Evolutionary conservation across 1,140 invertebrate species (phyloP).

Genomic region (Drosophila pallidifrons): DNA sequence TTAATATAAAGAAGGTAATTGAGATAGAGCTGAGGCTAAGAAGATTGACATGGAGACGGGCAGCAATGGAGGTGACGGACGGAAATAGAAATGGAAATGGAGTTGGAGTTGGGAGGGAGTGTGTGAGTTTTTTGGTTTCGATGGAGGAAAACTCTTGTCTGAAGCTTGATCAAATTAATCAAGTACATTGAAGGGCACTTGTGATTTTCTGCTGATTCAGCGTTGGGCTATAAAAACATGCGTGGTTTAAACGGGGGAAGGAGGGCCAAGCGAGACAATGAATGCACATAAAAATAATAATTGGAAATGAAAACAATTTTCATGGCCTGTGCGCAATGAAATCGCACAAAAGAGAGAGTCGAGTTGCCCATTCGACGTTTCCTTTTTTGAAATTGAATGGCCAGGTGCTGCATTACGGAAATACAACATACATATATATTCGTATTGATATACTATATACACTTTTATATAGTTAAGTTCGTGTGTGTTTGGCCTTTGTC

Average conservation of each 20-base stretch:
- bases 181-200: slow-evolving; percentile 66
- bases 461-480: neutral
- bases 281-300: slow-evolving; percentile 83
- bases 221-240: slow-evolving; percentile 70
- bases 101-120: neutral
- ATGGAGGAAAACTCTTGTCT: slow-evolving; percentile 11
- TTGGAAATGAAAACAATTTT: slow-evolving; percentile 82
- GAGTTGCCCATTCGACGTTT: too few relatives aligned
- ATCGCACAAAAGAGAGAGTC: slow-evolving; percentile 51
- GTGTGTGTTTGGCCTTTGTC: slow-evolving; percentile 17
- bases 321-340: slow-evolving; percentile 64
- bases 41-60: slow-evolving; percentile 18
- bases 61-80: neutral
- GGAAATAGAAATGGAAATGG: too few relatives aligned
- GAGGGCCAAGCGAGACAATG: slow-evolving; percentile 60
- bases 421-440: neutral
- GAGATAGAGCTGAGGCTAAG: slow-evolving; percentile 50
- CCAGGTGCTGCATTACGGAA: slow-evolving; percentile 43
- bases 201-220: slow-evolving; percentile 67
- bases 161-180: slow-evolving; percentile 80
- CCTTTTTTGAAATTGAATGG: slow-evolving; percentile 19
- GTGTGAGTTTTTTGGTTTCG: neutral
- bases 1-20: slow-evolving; percentile 79
- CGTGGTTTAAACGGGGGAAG: slow-evolving; percentile 31
- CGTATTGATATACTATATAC: neutral